phyloP scores from a whole-genome alignment of 2,113 vertebrate species.

The Oceanodroma tethys region DNA sequence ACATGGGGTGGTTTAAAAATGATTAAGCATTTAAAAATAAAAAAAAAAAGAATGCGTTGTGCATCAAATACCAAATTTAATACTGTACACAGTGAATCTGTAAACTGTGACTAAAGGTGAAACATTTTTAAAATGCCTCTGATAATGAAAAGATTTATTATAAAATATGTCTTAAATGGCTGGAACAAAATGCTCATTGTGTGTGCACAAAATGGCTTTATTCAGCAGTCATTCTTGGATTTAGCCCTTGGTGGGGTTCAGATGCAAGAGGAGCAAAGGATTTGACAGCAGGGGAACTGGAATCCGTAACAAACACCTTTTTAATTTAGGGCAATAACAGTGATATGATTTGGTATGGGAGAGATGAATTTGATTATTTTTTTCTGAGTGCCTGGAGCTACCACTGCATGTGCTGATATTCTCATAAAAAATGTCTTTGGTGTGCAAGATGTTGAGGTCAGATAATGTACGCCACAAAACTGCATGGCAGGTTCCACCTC shows the following conservation, averaged over 20 bases:
- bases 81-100: not conserved
- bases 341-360: not conserved
- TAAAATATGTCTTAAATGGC: not conserved
- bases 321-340: not conserved
- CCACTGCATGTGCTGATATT: not conserved
- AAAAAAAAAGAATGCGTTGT: not conserved
- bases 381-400: not conserved
- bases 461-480: not conserved
- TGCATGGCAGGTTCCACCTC: not conserved
- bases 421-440: not conserved
- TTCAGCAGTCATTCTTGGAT: not conserved
- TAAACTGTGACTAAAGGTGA: not conserved
- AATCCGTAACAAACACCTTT: slow-evolving; percentile 19
- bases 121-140: slow-evolving; percentile 45
- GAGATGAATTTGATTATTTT: not conserved
- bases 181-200: slow-evolving; percentile 8
- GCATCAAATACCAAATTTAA: not conserved
- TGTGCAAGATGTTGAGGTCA: not conserved
- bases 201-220: not conserved
- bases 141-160: slow-evolving; percentile 32
- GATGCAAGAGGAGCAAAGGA: not conserved
- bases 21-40: not conserved
- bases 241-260: slow-evolving; percentile 4
- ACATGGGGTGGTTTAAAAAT: not conserved
- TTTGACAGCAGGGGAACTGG: slow-evolving; percentile 8